A percentile compares a stretch with the other conserved stretches of the same genome.
Conservation (phyloP, 2,797 vertebrate species). For the Champsocephalus esox region DNA sequence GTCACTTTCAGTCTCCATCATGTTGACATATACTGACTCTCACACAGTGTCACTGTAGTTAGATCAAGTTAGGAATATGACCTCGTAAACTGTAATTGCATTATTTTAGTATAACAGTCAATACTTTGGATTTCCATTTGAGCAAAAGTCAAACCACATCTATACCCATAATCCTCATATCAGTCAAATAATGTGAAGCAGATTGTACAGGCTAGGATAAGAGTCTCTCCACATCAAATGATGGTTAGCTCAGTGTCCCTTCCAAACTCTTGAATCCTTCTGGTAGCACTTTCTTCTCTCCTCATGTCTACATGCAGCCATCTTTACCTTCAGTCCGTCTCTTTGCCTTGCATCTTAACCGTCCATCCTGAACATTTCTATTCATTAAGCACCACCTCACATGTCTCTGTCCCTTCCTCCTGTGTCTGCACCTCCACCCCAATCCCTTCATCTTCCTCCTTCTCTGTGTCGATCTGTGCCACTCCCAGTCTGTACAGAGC, state of each 20-base stretch:
- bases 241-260: not conserved
- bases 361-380: constrained; percentile 19
- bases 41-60: not conserved
- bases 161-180: not conserved
- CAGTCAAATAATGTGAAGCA: not conserved
- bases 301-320: constrained; percentile 1
- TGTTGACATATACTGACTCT: not conserved
- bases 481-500: constrained; percentile 94
- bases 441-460: constrained; percentile 76
- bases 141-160: not conserved
- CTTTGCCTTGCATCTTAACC: not conserved
- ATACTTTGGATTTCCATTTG: not conserved
- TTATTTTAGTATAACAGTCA: constrained; percentile 7
- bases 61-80: not conserved
- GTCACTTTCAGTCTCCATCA: constrained; percentile 21
- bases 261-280: not conserved
- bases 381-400: constrained; percentile 62
- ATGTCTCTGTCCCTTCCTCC: constrained; percentile 38
- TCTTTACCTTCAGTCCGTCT: constrained; percentile 2
- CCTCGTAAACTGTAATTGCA: not conserved
- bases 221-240: not conserved
- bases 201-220: not conserved
- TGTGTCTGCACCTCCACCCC: constrained; percentile 46
- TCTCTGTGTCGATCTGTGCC: constrained; percentile 94
- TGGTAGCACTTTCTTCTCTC: not conserved